Conservation (phyloP, 2,888 invertebrate species). For the Agrilus mali region DNA sequence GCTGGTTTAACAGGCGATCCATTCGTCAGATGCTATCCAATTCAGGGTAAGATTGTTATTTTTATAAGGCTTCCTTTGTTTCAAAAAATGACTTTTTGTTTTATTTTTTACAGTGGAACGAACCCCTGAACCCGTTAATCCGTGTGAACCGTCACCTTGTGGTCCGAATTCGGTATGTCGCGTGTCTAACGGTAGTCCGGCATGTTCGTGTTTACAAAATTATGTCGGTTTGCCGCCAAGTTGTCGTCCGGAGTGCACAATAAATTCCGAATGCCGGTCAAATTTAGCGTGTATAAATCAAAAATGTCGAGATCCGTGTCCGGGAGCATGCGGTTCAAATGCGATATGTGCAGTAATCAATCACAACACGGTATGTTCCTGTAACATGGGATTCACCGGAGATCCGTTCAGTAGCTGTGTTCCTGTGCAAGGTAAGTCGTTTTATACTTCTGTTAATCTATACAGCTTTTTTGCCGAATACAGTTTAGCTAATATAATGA, state of each 20-base stretch:
- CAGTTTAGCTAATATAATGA: too few relatives aligned
- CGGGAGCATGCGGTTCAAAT: slow-evolving; percentile 40
- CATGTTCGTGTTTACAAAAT: slow-evolving; percentile 45
- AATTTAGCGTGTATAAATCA: slow-evolving; percentile 31
- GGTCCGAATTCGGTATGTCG: slow-evolving; percentile 67
- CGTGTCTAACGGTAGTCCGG: slow-evolving; percentile 42
- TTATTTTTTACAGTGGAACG: neutral
- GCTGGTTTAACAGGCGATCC: slow-evolving; percentile 49
- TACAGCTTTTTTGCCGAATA: too few relatives aligned
- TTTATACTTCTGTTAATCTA: too few relatives aligned
- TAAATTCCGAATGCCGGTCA: slow-evolving; percentile 40
- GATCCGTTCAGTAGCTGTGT: slow-evolving; percentile 62
- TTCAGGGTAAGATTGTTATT: slow-evolving; percentile 33
- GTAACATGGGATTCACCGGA: slow-evolving; percentile 41
- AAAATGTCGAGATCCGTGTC: slow-evolving; percentile 36
- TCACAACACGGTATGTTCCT: slow-evolving; percentile 63
- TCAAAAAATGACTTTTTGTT: too few relatives aligned
- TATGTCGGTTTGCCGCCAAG: slow-evolving; percentile 48
- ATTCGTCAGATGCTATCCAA: slow-evolving; percentile 45
- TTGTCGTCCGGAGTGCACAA: slow-evolving; percentile 44
- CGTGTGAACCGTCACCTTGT: slow-evolving; percentile 64
- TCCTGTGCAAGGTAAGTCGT: slow-evolving; percentile 36
- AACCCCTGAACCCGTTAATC: slow-evolving; percentile 30
- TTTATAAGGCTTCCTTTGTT: too few relatives aligned
- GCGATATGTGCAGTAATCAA: slow-evolving; percentile 39